These are phyloP conservation scores for Oryzias javanicus DNA, from an alignment of 2,113 vertebrate species.

Conservation along the genomic window DNA sequence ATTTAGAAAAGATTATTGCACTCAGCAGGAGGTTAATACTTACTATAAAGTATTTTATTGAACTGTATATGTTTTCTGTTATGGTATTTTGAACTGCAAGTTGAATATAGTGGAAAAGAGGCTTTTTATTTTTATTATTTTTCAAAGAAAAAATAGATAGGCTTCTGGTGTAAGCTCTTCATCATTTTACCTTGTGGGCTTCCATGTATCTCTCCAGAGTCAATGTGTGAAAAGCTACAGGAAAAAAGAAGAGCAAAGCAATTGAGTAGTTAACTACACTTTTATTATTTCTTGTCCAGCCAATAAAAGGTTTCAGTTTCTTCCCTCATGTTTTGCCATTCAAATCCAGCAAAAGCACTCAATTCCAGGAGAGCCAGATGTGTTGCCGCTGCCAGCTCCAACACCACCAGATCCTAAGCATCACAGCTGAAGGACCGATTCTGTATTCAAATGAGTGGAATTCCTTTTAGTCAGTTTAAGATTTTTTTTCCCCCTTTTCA, in stretches of 20 bases:
- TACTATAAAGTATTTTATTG: too few relatives aligned
- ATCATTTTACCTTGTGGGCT: constrained; percentile 1
- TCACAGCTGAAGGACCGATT: constrained; percentile 9
- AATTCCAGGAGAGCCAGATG: constrained; percentile 39
- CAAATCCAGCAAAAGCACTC: constrained; percentile 41
- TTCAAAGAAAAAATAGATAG: too few relatives aligned
- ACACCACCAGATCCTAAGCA: constrained; percentile 38
- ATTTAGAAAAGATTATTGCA: too few relatives aligned
- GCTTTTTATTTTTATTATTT: too few relatives aligned
- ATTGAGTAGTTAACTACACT: constrained; percentile 68
- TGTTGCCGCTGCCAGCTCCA: constrained; percentile 37
- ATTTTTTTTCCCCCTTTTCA: constrained; percentile 16
- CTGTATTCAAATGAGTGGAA: constrained; percentile 45
- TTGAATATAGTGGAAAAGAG: too few relatives aligned
- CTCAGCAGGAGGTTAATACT: too few relatives aligned
- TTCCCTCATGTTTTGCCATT: constrained; percentile 55
- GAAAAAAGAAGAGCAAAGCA: constrained; percentile 12
- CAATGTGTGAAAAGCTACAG: background rate
- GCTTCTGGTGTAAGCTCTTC: background rate
- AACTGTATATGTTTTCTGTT: too few relatives aligned
- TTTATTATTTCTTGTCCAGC: constrained; percentile 73
- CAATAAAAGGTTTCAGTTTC: constrained; percentile 62
- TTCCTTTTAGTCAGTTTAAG: constrained; percentile 45
- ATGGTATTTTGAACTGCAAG: too few relatives aligned
- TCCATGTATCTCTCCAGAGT: background rate